These are phyloP conservation scores for Lethenteron reissneri DNA, from an alignment of 2,113 vertebrate species.

Conservation along the genomic window DNA sequence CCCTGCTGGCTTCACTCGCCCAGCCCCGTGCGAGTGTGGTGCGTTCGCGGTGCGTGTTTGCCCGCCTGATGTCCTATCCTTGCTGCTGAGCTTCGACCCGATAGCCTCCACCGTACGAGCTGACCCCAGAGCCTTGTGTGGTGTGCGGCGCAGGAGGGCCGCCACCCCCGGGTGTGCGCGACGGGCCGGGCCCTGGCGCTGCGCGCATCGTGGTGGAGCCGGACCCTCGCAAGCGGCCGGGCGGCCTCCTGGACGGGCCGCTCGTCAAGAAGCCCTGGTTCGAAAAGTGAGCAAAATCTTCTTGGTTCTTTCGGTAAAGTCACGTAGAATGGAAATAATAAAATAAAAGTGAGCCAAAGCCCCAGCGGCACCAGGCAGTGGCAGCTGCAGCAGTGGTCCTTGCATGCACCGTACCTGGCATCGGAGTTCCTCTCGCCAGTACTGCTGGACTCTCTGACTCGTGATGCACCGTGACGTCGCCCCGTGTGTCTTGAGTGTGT, in stretches of 20 bases:
- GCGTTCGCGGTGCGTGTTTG: too few relatives aligned
- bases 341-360: neutral
- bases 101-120: too few relatives aligned
- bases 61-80: too few relatives aligned
- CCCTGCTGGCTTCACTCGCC: too few relatives aligned
- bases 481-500: neutral
- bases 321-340: neutral
- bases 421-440: neutral
- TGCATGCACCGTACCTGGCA: neutral
- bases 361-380: neutral
- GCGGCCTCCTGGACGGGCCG: constrained; percentile 38
- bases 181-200: neutral
- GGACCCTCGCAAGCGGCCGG: constrained; percentile 52
- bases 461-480: neutral
- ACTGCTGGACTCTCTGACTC: neutral
- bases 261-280: constrained; percentile 63
- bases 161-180: neutral
- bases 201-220: constrained; percentile 55
- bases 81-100: too few relatives aligned
- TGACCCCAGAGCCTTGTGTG: too few relatives aligned
- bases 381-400: neutral
- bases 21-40: too few relatives aligned
- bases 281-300: constrained; percentile 48
- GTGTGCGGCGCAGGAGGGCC: too few relatives aligned
- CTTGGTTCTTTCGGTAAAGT: neutral